phyloP scores from a whole-genome alignment of 2,888 invertebrate species.

The Petrophora chlorosata region DNA sequence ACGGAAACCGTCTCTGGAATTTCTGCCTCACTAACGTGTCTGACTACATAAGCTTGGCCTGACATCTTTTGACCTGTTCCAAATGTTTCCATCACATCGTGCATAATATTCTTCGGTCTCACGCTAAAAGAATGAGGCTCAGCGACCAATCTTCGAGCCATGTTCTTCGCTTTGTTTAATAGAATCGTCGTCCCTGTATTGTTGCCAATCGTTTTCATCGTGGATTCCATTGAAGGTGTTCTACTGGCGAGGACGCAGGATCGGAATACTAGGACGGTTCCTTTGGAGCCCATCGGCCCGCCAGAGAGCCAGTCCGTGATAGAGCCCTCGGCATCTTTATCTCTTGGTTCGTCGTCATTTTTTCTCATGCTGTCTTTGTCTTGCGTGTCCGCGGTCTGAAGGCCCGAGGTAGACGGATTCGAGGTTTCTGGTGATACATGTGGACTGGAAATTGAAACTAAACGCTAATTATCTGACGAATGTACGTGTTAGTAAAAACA shows the following conservation, averaged over 20 bases:
- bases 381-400: conserved; percentile 52
- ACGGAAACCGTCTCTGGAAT: conserved; percentile 53
- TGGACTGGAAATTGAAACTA: conserved; percentile 63
- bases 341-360: conserved; percentile 60
- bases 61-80: conserved; percentile 60
- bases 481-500: no score
- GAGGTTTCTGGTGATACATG: conserved; percentile 76
- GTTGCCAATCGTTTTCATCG: conserved; percentile 69
- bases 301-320: conserved; percentile 83
- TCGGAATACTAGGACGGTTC: conserved; percentile 86
- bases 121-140: conserved; percentile 71
- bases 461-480: no score
- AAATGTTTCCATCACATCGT: conserved; percentile 78
- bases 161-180: conserved; percentile 75
- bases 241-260: conserved; percentile 84
- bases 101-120: conserved; percentile 76
- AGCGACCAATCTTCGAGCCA: conserved; percentile 71
- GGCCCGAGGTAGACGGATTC: conserved; percentile 77
- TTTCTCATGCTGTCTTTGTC: conserved; percentile 71
- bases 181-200: conserved; percentile 73
- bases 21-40: conserved; percentile 67
- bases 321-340: conserved; percentile 63
- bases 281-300: conserved; percentile 85
- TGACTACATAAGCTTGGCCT: conserved; percentile 67
- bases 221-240: conserved; percentile 73